Percentiles rank a stretch among this genome's conserved stretches.
Evolutionary conservation across 2,113 vertebrate genomes (phyloP).

Genomic region (Percina caprodes): DNA sequence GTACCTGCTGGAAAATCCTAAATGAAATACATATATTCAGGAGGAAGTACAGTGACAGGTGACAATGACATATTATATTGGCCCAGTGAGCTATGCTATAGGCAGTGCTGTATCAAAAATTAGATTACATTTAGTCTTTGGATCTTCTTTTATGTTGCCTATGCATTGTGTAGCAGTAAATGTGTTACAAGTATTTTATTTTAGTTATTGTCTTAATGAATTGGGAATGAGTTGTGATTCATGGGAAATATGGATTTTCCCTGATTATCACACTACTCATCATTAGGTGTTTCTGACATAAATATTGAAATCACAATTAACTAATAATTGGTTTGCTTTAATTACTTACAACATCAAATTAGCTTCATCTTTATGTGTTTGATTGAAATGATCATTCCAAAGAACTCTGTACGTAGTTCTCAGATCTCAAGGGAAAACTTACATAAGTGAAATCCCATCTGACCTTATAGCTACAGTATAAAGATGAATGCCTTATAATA

Average conservation of each 20-base stretch:
- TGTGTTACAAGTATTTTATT: background rate
- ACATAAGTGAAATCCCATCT: slow-evolving; percentile 16
- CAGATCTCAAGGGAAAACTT: slow-evolving; percentile 18
- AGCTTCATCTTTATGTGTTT: background rate
- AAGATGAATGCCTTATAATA: slow-evolving; percentile 35
- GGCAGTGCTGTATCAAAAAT: background rate
- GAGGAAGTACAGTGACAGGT: background rate
- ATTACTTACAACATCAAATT: background rate
- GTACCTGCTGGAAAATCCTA: slow-evolving; percentile 36
- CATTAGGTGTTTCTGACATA: background rate
- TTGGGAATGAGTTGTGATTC: background rate
- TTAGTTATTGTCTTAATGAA: background rate
- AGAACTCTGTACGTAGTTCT: background rate
- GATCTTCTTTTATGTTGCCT: background rate
- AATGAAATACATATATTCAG: slow-evolving; percentile 24
- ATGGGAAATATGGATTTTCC: background rate
- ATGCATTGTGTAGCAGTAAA: background rate
- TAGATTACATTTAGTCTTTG: background rate
- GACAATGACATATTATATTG: background rate
- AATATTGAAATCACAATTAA: background rate
- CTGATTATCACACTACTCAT: background rate
- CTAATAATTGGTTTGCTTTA: slow-evolving; percentile 7
- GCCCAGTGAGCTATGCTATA: background rate
- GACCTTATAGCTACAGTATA: slow-evolving; percentile 18
- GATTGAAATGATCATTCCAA: background rate